These are phyloP conservation scores for Torymus tubicola DNA, from an alignment of 2,888 invertebrate species.

Conservation along the genomic window DNA sequence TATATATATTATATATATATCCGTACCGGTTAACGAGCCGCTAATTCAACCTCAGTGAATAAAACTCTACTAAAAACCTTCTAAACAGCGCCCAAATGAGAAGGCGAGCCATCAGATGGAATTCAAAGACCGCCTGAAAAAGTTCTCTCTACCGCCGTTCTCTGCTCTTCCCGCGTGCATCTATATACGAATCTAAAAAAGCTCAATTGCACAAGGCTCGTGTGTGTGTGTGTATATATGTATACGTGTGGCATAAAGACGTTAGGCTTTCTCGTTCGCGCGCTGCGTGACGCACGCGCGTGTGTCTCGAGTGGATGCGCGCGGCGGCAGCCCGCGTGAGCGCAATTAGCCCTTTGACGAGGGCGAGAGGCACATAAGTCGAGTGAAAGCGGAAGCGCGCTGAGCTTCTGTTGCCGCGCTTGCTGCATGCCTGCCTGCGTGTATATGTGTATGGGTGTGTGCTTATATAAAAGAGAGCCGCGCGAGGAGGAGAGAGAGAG, in stretches of 20 bases:
- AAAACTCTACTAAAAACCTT: background rate
- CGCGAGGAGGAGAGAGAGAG: background rate
- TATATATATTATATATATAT: too few relatives aligned
- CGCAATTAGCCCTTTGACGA: slow-evolving; percentile 54
- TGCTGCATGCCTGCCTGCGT: slow-evolving; percentile 2
- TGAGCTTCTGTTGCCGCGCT: slow-evolving; percentile 32
- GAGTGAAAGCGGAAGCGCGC: slow-evolving; percentile 51
- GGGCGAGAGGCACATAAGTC: slow-evolving; percentile 26
- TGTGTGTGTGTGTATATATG: too few relatives aligned
- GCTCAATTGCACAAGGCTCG: slow-evolving; percentile 43
- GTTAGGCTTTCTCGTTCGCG: background rate
- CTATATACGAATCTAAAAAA: slow-evolving; percentile 24
- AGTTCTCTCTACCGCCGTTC: background rate
- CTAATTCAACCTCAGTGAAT: too few relatives aligned
- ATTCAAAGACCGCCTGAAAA: background rate
- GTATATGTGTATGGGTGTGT: slow-evolving; percentile 20
- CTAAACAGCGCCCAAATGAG: background rate
- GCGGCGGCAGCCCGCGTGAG: slow-evolving; percentile 23
- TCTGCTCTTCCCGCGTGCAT: background rate
- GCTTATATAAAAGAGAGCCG: slow-evolving; percentile 26
- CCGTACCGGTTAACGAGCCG: too few relatives aligned
- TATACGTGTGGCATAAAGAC: background rate
- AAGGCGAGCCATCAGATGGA: too few relatives aligned
- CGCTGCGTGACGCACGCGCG: background rate
- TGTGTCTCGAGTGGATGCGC: background rate